phyloP scores from a whole-genome alignment of 2,797 vertebrate species.

The Sphenodon punctatus region DNA sequence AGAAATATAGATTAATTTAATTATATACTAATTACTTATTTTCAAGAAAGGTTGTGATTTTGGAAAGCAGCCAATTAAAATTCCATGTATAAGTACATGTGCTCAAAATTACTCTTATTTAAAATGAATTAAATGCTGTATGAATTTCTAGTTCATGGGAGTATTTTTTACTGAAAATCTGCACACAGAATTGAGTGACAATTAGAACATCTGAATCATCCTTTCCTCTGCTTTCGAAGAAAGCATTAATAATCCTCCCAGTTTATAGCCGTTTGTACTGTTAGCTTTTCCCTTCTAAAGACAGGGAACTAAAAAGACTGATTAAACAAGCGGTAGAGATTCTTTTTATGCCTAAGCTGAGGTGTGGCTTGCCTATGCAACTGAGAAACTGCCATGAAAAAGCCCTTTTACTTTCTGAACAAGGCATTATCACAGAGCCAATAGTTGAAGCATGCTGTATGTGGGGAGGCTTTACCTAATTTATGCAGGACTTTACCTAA shows the following conservation, averaged over 20 bases:
- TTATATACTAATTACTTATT: conserved; percentile 45
- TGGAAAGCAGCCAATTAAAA: conserved; percentile 56
- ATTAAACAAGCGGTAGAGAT: background rate
- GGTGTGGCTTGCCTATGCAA: background rate
- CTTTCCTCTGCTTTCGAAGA: background rate
- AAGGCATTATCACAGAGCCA: conserved; percentile 30
- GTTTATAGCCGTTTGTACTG: background rate
- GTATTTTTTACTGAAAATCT: conserved; percentile 33
- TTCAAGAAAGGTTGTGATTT: conserved; percentile 53
- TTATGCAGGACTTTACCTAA: conserved; percentile 63
- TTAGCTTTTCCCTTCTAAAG: background rate
- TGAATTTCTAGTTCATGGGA: conserved; percentile 33
- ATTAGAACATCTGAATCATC: conserved; percentile 1
- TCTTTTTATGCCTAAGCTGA: background rate
- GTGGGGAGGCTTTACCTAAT: conserved; percentile 54
- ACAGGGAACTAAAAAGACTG: conserved; percentile 9
- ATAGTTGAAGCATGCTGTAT: conserved; percentile 30
- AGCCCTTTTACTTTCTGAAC: background rate
- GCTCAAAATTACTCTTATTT: conserved; percentile 44
- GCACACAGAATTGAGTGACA: background rate
- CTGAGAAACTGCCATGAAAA: conserved; percentile 46
- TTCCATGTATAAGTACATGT: conserved; percentile 39
- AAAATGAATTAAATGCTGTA: conserved; percentile 51
- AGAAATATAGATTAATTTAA: background rate
- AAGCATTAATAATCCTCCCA: background rate